Base-by-base conservation (phyloP, 2,888 invertebrate genomes). In the Tricholauxania praeusta region DNA sequence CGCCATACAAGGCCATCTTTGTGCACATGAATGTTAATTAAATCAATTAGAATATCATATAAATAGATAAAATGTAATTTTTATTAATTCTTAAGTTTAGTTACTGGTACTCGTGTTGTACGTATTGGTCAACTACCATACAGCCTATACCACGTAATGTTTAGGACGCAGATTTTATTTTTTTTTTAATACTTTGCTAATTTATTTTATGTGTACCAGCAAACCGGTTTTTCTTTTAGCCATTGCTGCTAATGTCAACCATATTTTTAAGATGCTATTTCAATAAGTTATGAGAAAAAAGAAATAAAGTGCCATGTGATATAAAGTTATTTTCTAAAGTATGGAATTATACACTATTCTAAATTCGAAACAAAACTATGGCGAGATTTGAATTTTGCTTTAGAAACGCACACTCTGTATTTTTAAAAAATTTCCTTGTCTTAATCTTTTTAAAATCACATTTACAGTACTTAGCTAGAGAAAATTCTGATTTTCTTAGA, bases 11-110 rank as follows among this genome's bases (percentile, higher is more conserved):
- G 55, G 55, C 22, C 55, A 55, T 55, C 55, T 55, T n/a, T 53
- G n/a, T 39, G 7, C 39, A 39, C 39, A 39, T 39, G 39, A 39
- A 39, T 39, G 39, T 39, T 39, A 39, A 39, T 39, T 39, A 39
- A 39, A 39, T 39, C 39, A 39, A 39, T 39, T 39, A 39, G 39
- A 39, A 39, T 39, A 39, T 39, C 39, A 39, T 39, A 39, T 39
- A 39, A 39, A 39, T 39, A 39, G 55, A 55, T 55, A 55, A 55
- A 55, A 55, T 55, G n/a, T 19, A 19, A 55, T 17, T 55, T 19
- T 19, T 55, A 55, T 55, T 19, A 55, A 55, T 55, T 55, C 55
- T 55, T 55, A n/a, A 55, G 55, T n/a, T 55, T 55, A 55, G 19
- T 55, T 55, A n/a, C 22, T 55, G 39, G 39, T 39, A 55, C 17